Conservation (phyloP, 2,888 invertebrate genomes). For the Galerucella calmariensis region DNA sequence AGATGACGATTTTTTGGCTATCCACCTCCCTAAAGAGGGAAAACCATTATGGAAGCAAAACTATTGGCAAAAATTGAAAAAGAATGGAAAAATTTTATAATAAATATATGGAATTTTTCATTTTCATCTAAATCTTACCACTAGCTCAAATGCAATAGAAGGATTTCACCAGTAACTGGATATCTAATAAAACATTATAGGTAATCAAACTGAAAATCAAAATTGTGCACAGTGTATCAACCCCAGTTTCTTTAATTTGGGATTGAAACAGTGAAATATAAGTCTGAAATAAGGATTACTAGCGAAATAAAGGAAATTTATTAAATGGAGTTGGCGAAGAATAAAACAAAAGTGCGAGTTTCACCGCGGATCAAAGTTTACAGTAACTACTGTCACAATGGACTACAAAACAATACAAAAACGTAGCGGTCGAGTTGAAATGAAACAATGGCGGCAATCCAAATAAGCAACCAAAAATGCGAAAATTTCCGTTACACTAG, state of each 20-base stretch:
- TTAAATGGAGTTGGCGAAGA: conserved; percentile 6
- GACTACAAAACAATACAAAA: conserved; percentile 16
- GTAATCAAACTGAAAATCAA: not conserved
- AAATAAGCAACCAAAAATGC: conserved; percentile 13
- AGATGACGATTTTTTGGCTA: too few species aligned
- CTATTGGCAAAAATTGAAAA: too few species aligned
- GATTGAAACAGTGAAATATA: not conserved
- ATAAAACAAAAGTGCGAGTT: conserved; percentile 15
- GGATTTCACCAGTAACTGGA: too few species aligned
- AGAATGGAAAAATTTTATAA: too few species aligned
- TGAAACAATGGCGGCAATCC: conserved; percentile 18
- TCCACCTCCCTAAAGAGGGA: too few species aligned
- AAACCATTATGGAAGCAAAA: too few species aligned
- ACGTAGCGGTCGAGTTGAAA: conserved; percentile 6
- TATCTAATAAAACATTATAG: not conserved
- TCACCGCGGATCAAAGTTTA: conserved; percentile 19
- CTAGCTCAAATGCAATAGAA: not conserved
- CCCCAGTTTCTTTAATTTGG: not conserved
- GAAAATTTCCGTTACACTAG: not conserved
- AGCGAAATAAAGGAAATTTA: not conserved
- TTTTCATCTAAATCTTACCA: not conserved
- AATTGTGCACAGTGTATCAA: not conserved
- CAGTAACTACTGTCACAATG: conserved; percentile 16
- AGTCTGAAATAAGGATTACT: not conserved
- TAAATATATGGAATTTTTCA: too few species aligned